A percentile compares a stretch with the other conserved stretches of the same genome.
Evolutionary conservation across 2,888 invertebrate species (phyloP).

Genomic region (Rugalucina vietnamica): DNA sequence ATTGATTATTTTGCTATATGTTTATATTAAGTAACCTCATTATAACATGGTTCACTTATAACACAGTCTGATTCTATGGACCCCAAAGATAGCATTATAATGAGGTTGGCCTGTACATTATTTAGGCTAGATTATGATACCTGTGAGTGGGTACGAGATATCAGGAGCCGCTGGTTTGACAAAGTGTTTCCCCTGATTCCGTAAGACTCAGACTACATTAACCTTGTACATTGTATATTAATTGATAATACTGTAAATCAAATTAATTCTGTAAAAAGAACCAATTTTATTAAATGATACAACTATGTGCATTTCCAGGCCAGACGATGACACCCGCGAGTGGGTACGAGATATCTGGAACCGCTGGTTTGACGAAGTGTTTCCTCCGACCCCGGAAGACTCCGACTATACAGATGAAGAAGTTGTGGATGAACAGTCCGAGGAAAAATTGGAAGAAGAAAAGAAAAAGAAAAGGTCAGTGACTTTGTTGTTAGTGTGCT

Average conservation of each 20-base stretch:
- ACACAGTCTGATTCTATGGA: no score
- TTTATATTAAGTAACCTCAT: no score
- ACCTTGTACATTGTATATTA: no score
- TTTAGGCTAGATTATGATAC: constrained; percentile 68
- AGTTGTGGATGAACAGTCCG: constrained; percentile 52
- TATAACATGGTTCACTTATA: no score
- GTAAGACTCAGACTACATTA: constrained; percentile 74
- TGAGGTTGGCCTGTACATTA: no score
- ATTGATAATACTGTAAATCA: no score
- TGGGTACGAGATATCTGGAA: constrained; percentile 83
- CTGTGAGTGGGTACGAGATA: constrained; percentile 81
- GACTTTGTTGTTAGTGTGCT: background rate
- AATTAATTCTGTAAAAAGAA: no score
- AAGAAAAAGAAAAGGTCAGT: constrained; percentile 66
- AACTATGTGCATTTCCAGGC: constrained; percentile 63
- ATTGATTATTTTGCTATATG: no score
- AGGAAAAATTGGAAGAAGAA: constrained; percentile 54
- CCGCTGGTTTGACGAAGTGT: constrained; percentile 83
- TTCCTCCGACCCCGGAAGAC: constrained; percentile 79
- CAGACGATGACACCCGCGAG: constrained; percentile 75
- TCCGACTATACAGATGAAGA: constrained; percentile 77
- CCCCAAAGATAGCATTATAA: no score
- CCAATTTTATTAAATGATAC: no score
- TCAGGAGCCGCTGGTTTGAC: constrained; percentile 84
- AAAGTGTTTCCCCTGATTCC: constrained; percentile 82